Evolutionary conservation across 2,888 invertebrate genomes (phyloP), one percentile per base, ranked within the genome.

Genomic region (Caenorhabditis virilis): DNA sequence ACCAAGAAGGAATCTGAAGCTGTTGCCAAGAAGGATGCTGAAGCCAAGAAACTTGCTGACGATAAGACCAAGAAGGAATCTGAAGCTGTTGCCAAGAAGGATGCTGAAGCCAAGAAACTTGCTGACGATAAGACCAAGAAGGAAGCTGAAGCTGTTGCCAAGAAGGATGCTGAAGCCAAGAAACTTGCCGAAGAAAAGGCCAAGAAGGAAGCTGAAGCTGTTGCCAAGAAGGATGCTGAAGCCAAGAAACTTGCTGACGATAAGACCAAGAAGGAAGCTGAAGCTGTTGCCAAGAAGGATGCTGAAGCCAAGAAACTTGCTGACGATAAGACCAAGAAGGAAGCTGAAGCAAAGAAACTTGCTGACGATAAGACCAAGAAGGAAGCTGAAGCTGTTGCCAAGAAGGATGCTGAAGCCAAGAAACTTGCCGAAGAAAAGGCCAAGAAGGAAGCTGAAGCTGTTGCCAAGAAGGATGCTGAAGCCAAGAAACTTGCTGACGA

Each of bases 51-150:
- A 18, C 20, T 11, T 7, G n/a, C 6, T 15, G 48, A 27, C 5
- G 39, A 39, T 18, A 39, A 39, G 39, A 15, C n/a, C 7, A 6
- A 39, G 9, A n/a, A n/a, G 6, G n/a, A 39, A n/a, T n/a, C 9
- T 11, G 39, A 39, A 39, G 39, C 39, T n/a, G 20, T 11, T 7
- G 20, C n/a, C 7, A 56, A 53, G 54, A 55, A 25, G 26, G 18
- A 13, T 5, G 20, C 33, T 16, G 54, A 59, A 9, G 59, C 18
- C 38, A 27, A 59, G 22, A 38, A 30, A 25, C 26, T 9, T 2
- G 42, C 18, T 2, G 46, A 15, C 5, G 27, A 55, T 16, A 41
- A 56, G 53, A 26, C 27, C 25, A 25, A 57, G 52, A 52, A 26
- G n/a, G 11, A 43, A 26, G n/a, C 23, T 11, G 57, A 57, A 43